A percentile compares a stretch with the other conserved stretches of the same genome.
Conservation (phyloP, 1,140 invertebrate genomes). For the Phocides pigmalion region DNA sequence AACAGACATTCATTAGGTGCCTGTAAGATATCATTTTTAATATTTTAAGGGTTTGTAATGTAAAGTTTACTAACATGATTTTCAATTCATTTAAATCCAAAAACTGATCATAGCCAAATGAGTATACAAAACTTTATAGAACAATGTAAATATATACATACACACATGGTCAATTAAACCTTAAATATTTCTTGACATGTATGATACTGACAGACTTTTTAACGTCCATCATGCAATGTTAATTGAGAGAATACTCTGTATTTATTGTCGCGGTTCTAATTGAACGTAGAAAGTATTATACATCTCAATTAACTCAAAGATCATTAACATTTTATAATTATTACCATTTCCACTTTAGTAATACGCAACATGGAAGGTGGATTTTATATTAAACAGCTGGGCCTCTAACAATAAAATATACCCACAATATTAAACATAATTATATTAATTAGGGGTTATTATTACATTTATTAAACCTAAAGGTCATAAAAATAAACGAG, state of each 20-base stretch:
- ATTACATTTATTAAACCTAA: conserved; percentile 35
- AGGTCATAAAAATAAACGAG: conserved; percentile 61
- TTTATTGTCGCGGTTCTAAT: conserved; percentile 47
- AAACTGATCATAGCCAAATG: not conserved
- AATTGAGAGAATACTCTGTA: conserved; percentile 16
- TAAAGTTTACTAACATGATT: not conserved
- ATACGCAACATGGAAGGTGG: no score
- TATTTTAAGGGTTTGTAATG: no score
- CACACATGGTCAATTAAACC: not conserved
- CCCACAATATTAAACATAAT: conserved; percentile 35
- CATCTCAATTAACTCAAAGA: not conserved
- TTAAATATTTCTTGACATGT: not conserved
- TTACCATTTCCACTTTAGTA: no score
- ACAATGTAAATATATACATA: no score
- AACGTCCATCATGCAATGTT: conserved; percentile 6
- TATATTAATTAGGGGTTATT: conserved; percentile 31
- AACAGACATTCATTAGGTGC: no score
- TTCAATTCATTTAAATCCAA: not conserved
- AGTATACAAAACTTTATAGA: no score
- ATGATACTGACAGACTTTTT: not conserved
- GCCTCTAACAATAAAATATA: conserved; percentile 20
- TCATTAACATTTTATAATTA: not conserved
- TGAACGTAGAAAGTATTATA: conserved; percentile 21
- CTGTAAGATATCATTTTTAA: no score
- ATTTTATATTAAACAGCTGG: not conserved